Conservation (phyloP, 2,113 vertebrate species). For the Oryzias woworae region DNA sequence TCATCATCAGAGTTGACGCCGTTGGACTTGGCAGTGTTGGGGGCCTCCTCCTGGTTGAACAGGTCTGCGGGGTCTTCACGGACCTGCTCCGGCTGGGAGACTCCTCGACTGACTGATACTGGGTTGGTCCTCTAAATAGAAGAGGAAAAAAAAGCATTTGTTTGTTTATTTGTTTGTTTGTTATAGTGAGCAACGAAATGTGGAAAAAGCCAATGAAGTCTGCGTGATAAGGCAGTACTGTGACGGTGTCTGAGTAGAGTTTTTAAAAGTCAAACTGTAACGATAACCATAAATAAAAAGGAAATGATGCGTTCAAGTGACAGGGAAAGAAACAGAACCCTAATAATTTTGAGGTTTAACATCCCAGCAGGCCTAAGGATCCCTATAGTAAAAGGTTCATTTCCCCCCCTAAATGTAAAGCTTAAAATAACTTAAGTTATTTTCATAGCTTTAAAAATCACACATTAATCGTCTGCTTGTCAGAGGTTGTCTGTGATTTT, state of each 20-base stretch:
- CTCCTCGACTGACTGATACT: slow-evolving; percentile 48
- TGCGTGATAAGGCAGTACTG: background rate
- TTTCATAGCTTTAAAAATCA: background rate
- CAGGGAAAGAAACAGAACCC: background rate
- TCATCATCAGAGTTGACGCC: slow-evolving; percentile 87
- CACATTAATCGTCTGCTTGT: background rate
- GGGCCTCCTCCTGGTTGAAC: slow-evolving; percentile 61
- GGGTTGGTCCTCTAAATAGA: slow-evolving; percentile 41
- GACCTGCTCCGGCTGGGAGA: slow-evolving; percentile 46
- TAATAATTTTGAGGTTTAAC: background rate
- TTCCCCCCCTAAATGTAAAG: too few relatives aligned
- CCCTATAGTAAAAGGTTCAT: too few relatives aligned
- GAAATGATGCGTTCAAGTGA: background rate
- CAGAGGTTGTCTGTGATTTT: background rate
- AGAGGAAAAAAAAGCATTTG: background rate
- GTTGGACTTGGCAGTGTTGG: slow-evolving; percentile 77
- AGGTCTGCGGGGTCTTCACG: slow-evolving; percentile 54
- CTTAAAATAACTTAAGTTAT: too few relatives aligned
- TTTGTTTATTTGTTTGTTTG: background rate
- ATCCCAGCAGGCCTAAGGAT: background rate
- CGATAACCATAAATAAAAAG: background rate
- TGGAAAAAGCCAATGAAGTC: background rate
- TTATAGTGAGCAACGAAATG: background rate
- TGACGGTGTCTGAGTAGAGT: slow-evolving; percentile 3
- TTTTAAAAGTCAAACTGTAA: background rate